Base-by-base conservation (phyloP, 2,797 vertebrate genomes). In the Tarsius wallacei region DNA sequence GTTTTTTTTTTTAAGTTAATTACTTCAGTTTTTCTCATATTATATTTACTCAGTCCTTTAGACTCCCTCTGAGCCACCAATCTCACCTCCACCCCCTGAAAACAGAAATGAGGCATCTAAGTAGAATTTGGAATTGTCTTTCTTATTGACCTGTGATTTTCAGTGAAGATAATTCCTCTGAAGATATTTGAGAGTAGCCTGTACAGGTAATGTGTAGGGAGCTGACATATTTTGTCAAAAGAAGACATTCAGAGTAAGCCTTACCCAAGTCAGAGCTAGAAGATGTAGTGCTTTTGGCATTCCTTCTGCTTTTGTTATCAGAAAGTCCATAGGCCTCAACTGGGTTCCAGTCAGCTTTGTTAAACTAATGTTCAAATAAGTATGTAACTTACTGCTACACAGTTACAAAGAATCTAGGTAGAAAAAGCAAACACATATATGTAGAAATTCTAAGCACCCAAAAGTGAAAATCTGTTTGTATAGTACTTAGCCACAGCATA, bases 51-150 rank as follows among this genome's bases (percentile, higher is more conserved):
- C 57, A 90, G 8, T 49, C 91, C 5, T 21, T 14, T 63, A 92
- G 77, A 42, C 53, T 95, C 28, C 19, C 53, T 90, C 42, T 90
- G 21, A 82, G 83, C 89, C n/a, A 1, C 71, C 71, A 71, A 9
- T 63, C 73, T 49, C 73, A 6, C n/a, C 26, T 36, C 47, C 4
- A n/a, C 16, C 17, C 71, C 63, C 8, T 28, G 4, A 36, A 63
- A 57, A 2, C 61, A 21, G 19, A 59, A 53, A 12, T 31, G 33
- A 87, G 31, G 59, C 68, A 12, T 61, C 31, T 70, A 64, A 66
- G 47, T 86, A 64, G 47, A n/a, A 81, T 76, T 83, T 91, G 64
- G 11, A 91, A 59, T 91, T 93, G n/a, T 70, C 49, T 68, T 93
- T 84, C 55, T 88, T 49, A 64, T 3, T 71, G 47, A 91, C 63